Evolutionary conservation across 2,888 invertebrate species (phyloP).

Genomic region (Synergus gifuensis): DNA sequence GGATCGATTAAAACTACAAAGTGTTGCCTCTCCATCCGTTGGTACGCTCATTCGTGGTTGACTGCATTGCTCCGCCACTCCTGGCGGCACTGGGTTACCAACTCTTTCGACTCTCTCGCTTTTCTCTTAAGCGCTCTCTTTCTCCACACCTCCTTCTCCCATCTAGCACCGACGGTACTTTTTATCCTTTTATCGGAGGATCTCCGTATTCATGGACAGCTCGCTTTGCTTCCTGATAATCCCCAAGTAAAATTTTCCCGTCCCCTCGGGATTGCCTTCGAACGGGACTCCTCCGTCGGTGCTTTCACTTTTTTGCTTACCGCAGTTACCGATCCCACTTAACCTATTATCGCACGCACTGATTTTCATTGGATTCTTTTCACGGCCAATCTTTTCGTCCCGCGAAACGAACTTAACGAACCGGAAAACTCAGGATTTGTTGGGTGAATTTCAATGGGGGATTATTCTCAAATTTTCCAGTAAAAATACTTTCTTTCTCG

Average conservation of each 20-base stretch:
- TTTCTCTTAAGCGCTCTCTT: constrained; percentile 43
- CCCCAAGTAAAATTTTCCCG: constrained; percentile 68
- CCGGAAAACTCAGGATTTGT: background rate
- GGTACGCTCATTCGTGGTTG: constrained; percentile 74
- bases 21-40: constrained; percentile 72
- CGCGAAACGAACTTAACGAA: background rate
- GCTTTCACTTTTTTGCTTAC: constrained; percentile 41
- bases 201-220: constrained; percentile 68
- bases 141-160: constrained; percentile 49
- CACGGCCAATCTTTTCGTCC: constrained; percentile 14
- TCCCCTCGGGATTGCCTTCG: constrained; percentile 65
- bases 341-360: constrained; percentile 40
- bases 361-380: constrained; percentile 28
- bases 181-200: constrained; percentile 62
- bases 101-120: constrained; percentile 61
- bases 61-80: constrained; percentile 71
- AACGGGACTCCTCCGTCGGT: constrained; percentile 54
- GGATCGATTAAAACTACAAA: constrained; percentile 77
- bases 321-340: constrained; percentile 40
- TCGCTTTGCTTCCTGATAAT: constrained; percentile 70
- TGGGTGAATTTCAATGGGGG: background rate
- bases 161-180: constrained; percentile 49
- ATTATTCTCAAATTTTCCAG: background rate
- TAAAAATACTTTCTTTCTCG: background rate
- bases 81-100: constrained; percentile 71